Conservation (phyloP, 2,113 vertebrate genomes). For the Carlito syrichta region DNA sequence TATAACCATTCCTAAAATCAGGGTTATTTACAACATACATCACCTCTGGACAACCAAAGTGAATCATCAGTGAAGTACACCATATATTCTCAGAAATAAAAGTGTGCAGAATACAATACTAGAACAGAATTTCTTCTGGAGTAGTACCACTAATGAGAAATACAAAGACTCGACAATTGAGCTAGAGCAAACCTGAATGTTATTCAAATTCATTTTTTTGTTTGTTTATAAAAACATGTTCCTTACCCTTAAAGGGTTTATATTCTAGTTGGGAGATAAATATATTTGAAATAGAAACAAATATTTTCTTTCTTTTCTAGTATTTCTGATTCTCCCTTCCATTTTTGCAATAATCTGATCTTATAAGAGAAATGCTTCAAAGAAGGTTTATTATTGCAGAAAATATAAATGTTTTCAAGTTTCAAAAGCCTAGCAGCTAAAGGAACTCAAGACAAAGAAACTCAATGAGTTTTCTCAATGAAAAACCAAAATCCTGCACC, state of each 20-base stretch:
- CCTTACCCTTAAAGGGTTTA: not conserved
- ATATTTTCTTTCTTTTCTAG: not conserved
- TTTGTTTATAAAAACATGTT: not conserved
- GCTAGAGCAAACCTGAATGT: not conserved
- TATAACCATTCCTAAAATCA: not conserved
- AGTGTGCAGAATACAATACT: not conserved
- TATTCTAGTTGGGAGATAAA: not conserved
- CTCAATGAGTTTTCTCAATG: not conserved
- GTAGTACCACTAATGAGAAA: not conserved
- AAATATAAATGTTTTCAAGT: not conserved
- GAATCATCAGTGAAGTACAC: not conserved
- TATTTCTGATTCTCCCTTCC: not conserved
- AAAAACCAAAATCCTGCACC: not conserved
- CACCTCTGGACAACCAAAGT: not conserved
- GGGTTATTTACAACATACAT: slow-evolving; percentile 19
- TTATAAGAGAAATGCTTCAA: not conserved
- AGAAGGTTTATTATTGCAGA: not conserved
- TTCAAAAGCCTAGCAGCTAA: not conserved
- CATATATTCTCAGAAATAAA: not conserved
- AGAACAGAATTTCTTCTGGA: not conserved
- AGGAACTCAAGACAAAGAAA: not conserved
- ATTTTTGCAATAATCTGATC: not conserved
- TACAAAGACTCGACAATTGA: not conserved
- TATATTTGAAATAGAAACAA: not conserved
- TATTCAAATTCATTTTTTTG: not conserved